Base-by-base conservation (phyloP, 53 echinoderm and acorn worm species). In the Paelopatides confundens region DNA sequence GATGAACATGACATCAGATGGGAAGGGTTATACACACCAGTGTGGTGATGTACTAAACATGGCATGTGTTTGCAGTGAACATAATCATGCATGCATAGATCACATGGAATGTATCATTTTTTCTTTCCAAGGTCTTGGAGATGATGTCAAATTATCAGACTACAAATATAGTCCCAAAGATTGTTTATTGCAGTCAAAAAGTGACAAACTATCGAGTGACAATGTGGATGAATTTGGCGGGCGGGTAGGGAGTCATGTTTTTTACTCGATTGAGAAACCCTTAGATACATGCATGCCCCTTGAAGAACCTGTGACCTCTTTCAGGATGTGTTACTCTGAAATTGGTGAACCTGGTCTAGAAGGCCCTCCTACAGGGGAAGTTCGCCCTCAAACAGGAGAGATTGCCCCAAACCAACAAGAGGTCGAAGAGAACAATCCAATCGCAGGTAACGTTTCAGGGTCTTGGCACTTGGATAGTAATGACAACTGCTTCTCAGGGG, bases 291-390 rank as follows among this genome's bases (percentile, higher is more conserved):
- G 47, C 15, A 31, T 33, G 52, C 49, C 31, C 48, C 17, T 79
- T 28, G 51, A 79, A 51, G 79, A 79, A 21, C 79, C 79, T 43
- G 40, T 83, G 3, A 63, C 64, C 1, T 83, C 84, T 9, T 33
- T 83, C 62, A n/a, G 63, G 63, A 83, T 83, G 46, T 35, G 32
- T 65, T 83, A 83, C 65, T 83, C 65, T 83, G 84, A 83, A 65
- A 26, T n/a, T n/a, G 18, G 47, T 63, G 84, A 83, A 36, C 39
- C 65, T 0, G 84, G 84, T 11, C 31, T 83, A 37, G 33, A 37
- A 3, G 65, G 63, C 2, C 84, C 84, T 28, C 84, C 84, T 0
- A 24, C 84, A 23, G 24, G 21, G 29, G 84, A 83, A 34, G 68
- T 15, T 5, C 58, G 6, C 26, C 21, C 17, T 58, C 18, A 58